Conservation (phyloP, 2,888 invertebrate species). For the Gastracanthus pulcherrimus region DNA sequence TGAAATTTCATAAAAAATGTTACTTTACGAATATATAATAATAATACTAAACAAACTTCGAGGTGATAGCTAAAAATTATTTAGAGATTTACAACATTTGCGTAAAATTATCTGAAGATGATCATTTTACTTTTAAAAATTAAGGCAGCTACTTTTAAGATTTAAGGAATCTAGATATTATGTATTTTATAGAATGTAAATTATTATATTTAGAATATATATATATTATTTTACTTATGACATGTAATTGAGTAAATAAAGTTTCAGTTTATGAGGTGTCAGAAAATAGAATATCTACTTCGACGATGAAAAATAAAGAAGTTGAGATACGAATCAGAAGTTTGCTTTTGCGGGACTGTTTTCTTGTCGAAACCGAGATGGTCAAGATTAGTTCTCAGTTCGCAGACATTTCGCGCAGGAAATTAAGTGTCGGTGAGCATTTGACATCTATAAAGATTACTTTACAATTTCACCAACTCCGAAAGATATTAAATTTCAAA, state of each 20-base stretch:
- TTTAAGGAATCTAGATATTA: too few relatives aligned
- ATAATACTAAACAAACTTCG: too few relatives aligned
- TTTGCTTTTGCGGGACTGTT: not conserved
- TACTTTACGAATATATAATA: too few relatives aligned
- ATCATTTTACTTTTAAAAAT: too few relatives aligned
- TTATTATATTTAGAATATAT: too few relatives aligned
- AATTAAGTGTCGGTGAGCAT: not conserved
- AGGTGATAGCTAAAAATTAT: too few relatives aligned
- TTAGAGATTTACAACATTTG: too few relatives aligned
- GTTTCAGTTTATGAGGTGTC: not conserved
- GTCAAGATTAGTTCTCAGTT: slow-evolving; percentile 13
- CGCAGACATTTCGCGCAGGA: not conserved
- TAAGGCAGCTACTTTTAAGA: too few relatives aligned
- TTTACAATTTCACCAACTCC: not conserved
- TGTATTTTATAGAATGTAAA: too few relatives aligned
- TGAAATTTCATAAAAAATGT: too few relatives aligned
- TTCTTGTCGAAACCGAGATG: not conserved
- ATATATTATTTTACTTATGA: too few relatives aligned
- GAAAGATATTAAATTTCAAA: slow-evolving; percentile 9
- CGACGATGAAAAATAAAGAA: not conserved
- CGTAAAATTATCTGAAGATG: too few relatives aligned
- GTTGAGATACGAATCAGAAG: not conserved
- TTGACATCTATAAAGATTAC: slow-evolving; percentile 26
- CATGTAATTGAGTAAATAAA: not conserved
- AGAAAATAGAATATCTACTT: not conserved